Percentiles rank a stretch among this genome's conserved stretches.
These are phyloP conservation scores for Epinotia brunnichana DNA, from an alignment of 2,888 invertebrate genomes.

Conservation along the genomic window DNA sequence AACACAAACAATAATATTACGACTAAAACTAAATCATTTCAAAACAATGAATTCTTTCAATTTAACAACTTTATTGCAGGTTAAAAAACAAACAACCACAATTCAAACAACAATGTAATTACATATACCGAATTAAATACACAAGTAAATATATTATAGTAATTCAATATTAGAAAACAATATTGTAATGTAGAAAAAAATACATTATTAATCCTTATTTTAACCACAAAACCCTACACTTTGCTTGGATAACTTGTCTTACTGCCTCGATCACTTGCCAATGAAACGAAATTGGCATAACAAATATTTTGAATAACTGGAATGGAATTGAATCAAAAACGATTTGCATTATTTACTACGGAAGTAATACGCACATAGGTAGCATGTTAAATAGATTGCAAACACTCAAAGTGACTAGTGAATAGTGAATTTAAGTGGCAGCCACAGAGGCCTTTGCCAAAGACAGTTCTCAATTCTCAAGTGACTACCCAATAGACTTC, in stretches of 20 bases:
- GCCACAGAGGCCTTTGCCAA: too few species aligned
- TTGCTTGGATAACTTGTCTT: neutral
- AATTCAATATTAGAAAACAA: neutral
- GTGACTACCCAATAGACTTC: neutral
- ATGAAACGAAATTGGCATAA: conserved; percentile 18
- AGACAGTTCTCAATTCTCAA: too few species aligned
- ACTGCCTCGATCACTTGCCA: conserved; percentile 5
- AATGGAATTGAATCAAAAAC: neutral
- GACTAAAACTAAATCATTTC: neutral
- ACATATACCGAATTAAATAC: neutral
- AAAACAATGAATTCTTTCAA: neutral
- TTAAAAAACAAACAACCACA: neutral
- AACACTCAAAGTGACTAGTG: neutral
- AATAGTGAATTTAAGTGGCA: too few species aligned
- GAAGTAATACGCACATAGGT: conserved; percentile 1
- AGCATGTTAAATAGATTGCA: conserved; percentile 4
- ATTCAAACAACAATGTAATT: neutral
- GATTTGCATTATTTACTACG: conserved; percentile 26
- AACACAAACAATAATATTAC: conserved; percentile 35
- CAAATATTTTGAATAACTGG: conserved; percentile 19
- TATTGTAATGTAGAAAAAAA: neutral
- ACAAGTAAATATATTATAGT: too few species aligned
- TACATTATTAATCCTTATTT: neutral
- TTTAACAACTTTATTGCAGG: neutral
- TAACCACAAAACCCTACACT: neutral